Percentiles rank a stretch among this genome's conserved stretches.
These are phyloP conservation scores for Ctenosaura bakeri DNA, from an alignment of 2,797 vertebrate genomes.

Conservation along the genomic window DNA sequence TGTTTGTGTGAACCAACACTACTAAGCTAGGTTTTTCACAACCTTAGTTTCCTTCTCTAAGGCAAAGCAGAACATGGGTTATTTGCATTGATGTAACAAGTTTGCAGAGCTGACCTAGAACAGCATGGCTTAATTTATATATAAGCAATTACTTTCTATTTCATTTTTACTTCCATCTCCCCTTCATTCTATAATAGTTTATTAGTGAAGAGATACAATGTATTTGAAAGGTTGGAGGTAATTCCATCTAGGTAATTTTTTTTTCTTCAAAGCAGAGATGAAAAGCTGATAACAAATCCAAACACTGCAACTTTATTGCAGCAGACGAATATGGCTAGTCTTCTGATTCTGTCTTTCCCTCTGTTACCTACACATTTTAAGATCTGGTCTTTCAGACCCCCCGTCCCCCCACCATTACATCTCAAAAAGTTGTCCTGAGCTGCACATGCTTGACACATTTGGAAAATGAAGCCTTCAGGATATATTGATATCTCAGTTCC, in stretches of 20 bases:
- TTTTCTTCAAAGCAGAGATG: neutral
- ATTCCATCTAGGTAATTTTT: neutral
- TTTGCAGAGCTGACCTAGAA: neutral
- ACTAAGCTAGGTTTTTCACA: no score
- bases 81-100: neutral
- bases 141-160: neutral
- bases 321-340: neutral
- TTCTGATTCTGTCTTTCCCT: neutral
- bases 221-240: neutral
- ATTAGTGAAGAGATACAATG: neutral
- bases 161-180: neutral
- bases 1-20: neutral
- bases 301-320: neutral
- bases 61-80: neutral
- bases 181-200: neutral
- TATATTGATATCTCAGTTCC: neutral
- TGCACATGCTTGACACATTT: neutral
- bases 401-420: neutral
- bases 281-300: neutral
- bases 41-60: no score
- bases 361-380: neutral
- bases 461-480: neutral
- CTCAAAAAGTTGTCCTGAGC: neutral
- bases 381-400: neutral
- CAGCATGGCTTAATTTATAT: neutral